These are phyloP conservation scores for Corapipo altera DNA, from an alignment of 2,113 vertebrate genomes.

Conservation along the genomic window DNA sequence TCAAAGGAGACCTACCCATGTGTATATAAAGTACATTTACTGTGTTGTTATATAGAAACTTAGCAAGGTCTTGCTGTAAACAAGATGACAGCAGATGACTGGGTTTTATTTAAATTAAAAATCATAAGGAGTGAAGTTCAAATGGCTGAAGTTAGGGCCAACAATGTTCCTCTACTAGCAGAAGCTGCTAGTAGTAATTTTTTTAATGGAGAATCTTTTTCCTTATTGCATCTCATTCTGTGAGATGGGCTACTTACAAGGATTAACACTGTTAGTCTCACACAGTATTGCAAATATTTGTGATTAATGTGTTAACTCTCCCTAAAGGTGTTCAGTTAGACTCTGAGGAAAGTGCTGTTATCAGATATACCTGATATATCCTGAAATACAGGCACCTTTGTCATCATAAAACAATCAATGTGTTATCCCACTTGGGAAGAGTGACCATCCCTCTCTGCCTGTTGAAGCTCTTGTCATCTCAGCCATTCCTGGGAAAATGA, in stretches of 20 bases:
- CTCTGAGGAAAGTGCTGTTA: not conserved
- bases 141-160: not conserved
- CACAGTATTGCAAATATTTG: not conserved
- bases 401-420: not conserved
- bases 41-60: not conserved
- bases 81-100: not conserved
- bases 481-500: not conserved
- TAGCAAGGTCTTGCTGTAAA: not conserved
- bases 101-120: conserved; percentile 12
- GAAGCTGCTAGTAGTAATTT: not conserved
- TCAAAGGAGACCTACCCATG: not conserved
- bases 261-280: not conserved
- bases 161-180: not conserved
- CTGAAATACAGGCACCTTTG: not conserved
- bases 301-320: not conserved
- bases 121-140: not conserved
- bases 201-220: not conserved
- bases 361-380: not conserved
- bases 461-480: not conserved
- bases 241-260: not conserved
- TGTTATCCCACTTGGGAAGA: not conserved
- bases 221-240: not conserved
- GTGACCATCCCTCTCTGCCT: not conserved
- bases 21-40: not conserved
- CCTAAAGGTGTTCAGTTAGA: not conserved